A percentile compares a stretch with the other conserved stretches of the same genome.
Evolutionary conservation across 2,113 vertebrate genomes (phyloP).

Genomic region (Phainopepla nitens): DNA sequence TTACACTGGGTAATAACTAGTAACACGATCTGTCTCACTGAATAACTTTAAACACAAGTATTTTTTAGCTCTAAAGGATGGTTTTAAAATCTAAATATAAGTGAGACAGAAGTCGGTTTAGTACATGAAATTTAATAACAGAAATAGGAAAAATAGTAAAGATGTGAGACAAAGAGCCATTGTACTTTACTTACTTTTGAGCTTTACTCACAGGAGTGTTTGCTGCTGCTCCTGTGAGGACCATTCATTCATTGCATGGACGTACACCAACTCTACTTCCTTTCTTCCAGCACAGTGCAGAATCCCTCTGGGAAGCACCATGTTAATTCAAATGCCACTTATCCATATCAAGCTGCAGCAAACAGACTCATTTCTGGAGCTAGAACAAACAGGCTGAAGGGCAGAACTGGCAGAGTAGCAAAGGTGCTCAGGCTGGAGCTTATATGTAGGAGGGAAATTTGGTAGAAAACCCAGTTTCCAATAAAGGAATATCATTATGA

Average conservation of each 20-base stretch:
- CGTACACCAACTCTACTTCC: rapidly evolving
- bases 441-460: rapidly evolving
- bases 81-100: not conserved
- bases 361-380: not conserved
- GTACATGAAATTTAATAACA: not conserved
- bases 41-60: not conserved
- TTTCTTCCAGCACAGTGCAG: not conserved
- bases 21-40: not conserved
- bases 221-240: not conserved
- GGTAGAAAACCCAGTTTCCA: not conserved
- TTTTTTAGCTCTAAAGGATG: not conserved
- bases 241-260: no score
- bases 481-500: no score
- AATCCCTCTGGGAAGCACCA: not conserved
- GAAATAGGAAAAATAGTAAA: not conserved
- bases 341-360: not conserved
- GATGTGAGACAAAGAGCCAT: not conserved
- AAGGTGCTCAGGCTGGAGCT: not conserved
- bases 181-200: not conserved
- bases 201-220: not conserved
- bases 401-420: not conserved
- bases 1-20: not conserved
- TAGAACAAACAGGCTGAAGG: not conserved
- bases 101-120: not conserved
- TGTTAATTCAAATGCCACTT: not conserved